Evolutionary conservation across 2,888 invertebrate species (phyloP), one percentile per base, ranked within the genome.

Genomic region (Harpalus rufipes): DNA sequence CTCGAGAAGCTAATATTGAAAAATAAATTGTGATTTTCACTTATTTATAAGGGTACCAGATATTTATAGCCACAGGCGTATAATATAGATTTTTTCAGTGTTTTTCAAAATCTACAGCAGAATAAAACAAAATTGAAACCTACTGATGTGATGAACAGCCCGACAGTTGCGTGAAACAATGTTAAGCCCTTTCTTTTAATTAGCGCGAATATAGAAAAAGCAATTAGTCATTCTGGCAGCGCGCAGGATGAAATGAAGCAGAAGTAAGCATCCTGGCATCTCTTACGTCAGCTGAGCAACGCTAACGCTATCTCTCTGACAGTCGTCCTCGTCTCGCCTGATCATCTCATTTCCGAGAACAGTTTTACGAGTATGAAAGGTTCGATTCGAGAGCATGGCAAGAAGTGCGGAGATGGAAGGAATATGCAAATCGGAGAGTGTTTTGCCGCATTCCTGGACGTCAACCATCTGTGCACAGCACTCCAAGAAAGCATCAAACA

Each of bases 391-490:
- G 56, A 39, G 58, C n/a, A 44, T 39, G 81, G 61, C 59, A 56
- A 32, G 68, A 68, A 68, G 65, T 63, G 81, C 12, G 68, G 56
- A 68, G 82, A 82, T 82, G 82, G 82, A 56, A 82, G 74, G 76
- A 83, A 83, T 83, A 83, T 83, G 83, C 83, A 83, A 83, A 83
- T 83, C 76, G 83, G 41, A 58, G 83, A 76, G 83, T 83, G 83
- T 83, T 82, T 83, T 83, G 74, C 59, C 82, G 76, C 83, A 83
- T 83, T 83, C 83, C 83, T 83, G 83, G 83, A 83, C 83, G 83
- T 83, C 83, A 83, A 83, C 83, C 83, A 83, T 74, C 83, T 83
- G 83, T 83, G 83, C 74, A 58, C 41, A 12, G 16, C 2, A 16
- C 59, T 32, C 32, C 32, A 32, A 32, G 32, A 32, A 32, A 6